Base-by-base conservation (phyloP, 2,888 invertebrate species). In the Tricholauxania praeusta region DNA sequence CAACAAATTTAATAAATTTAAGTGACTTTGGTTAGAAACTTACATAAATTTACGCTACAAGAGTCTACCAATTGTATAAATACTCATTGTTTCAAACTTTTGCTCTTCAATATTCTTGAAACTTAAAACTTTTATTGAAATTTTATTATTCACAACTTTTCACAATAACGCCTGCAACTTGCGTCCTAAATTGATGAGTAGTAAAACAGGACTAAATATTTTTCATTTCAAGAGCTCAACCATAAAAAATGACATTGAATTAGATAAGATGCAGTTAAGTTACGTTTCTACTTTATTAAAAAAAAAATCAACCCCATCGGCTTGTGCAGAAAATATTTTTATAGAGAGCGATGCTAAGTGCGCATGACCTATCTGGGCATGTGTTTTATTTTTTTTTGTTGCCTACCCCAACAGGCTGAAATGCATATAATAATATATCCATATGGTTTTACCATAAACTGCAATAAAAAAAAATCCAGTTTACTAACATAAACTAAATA, bases 241-340 rank as follows among this genome's bases (percentile, higher is more conserved):
- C 60, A 60, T 60, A 60, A 32, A 32, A 60, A 60, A 60, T 60
- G 60, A 60, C 60, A 60, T 60, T 60, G 32, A 60, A 60, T 32
- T 32, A 32, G 60, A 60, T 60, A 32, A 28, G 59, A 59, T 32
- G 14, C 32, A 39, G 39, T n/a, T 6, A 12, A 32, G 32, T 39
- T 32, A n/a, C 10, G 39, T 32, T 32, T 60, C 12, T 32, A 32
- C 47, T 60, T 39, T 39, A 39, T 10, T 10, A 39, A 39, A 39
- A 39, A 32, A 10, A 10, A 39, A 39, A 39, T 10, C 39, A 39
- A 39, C 39, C 39, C 60, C 14, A 28, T 60, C 28, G 28, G 59
- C 15, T 59, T 28, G 22, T 55, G 55, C 17, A 55, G 55, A 22
- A 19, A 19, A 19, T 17, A 55, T 55, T 2, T 1, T 55, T n/a